Percentiles rank a stretch among this genome's conserved stretches.
Evolutionary conservation across 2,888 invertebrate genomes (phyloP).

Genomic region (Chymomyza caudatula): DNA sequence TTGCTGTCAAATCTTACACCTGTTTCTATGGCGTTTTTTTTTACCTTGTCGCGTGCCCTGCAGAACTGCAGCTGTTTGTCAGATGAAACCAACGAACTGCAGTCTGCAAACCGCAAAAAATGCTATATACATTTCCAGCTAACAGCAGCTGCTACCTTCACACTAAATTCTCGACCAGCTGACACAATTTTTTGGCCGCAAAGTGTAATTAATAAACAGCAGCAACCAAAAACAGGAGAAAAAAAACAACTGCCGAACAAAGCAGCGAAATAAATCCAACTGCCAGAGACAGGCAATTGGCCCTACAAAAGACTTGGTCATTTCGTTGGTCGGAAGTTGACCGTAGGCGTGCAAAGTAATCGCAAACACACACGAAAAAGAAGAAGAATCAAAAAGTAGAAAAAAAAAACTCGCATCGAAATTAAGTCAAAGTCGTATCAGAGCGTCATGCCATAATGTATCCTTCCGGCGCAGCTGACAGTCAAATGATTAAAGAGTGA

Average conservation of each 20-base stretch:
- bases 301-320: conserved; percentile 14
- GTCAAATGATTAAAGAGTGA: conserved; percentile 23
- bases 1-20: not conserved
- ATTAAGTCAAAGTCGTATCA: not conserved
- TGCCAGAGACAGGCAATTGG: conserved; percentile 2
- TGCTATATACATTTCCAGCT: conserved; percentile 47
- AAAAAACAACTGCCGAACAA: conserved; percentile 13
- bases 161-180: not conserved
- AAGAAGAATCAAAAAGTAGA: conserved; percentile 4
- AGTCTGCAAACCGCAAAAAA: conserved; percentile 41
- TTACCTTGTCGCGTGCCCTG: not conserved
- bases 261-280: conserved; percentile 44
- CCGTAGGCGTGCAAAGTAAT: conserved; percentile 24
- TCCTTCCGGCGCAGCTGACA: conserved; percentile 33
- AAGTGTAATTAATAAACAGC: conserved; percentile 40
- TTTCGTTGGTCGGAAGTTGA: conserved; percentile 31
- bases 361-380: conserved; percentile 26
- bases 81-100: not conserved
- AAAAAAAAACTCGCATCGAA: not conserved
- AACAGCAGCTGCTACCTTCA: conserved; percentile 49
- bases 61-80: not conserved
- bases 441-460: conserved; percentile 36
- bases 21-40: conserved; percentile 16
- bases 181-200: not conserved
- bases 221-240: conserved; percentile 3